Conservation (phyloP, 2,888 invertebrate genomes). For the Catocala sponsa region DNA sequence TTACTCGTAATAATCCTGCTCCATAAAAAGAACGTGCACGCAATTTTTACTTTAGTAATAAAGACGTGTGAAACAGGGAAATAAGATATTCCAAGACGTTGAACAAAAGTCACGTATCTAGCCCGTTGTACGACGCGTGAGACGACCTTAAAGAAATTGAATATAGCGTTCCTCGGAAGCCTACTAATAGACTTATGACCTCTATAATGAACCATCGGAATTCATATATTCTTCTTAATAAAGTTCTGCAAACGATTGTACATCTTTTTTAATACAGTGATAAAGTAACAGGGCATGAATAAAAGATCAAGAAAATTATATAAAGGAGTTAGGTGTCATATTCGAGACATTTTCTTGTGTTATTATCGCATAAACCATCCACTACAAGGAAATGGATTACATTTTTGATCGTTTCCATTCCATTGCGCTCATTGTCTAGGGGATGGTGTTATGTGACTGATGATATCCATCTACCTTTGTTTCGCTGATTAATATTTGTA, state of each 20-base stretch:
- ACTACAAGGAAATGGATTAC: constrained; percentile 75
- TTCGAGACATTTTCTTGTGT: constrained; percentile 55
- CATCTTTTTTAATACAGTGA: constrained; percentile 28
- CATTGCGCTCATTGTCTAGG: constrained; percentile 70
- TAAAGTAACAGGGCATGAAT: constrained; percentile 36
- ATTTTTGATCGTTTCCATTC: constrained; percentile 79
- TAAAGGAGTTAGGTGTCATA: constrained; percentile 33
- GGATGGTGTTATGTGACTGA: constrained; percentile 70
- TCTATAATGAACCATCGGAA: constrained; percentile 21
- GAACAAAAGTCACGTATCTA: constrained; percentile 49
- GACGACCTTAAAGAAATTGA: constrained; percentile 45
- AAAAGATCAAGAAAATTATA: constrained; percentile 39
- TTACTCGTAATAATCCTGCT: constrained; percentile 11
- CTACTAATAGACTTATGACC: constrained; percentile 21
- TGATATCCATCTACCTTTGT: constrained; percentile 61
- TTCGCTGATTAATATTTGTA: constrained; percentile 59
- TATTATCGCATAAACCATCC: constrained; percentile 62
- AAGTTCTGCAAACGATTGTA: constrained; percentile 18
- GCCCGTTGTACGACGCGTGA: constrained; percentile 32
- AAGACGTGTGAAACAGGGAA: constrained; percentile 43
- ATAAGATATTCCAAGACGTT: constrained; percentile 39
- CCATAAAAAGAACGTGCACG: constrained; percentile 13
- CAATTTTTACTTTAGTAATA: constrained; percentile 38
- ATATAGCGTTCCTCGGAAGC: constrained; percentile 30
- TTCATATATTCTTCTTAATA: constrained; percentile 28